Evolutionary conservation across 2,113 vertebrate genomes (phyloP).

Genomic region (Brachyistius frenatus): DNA sequence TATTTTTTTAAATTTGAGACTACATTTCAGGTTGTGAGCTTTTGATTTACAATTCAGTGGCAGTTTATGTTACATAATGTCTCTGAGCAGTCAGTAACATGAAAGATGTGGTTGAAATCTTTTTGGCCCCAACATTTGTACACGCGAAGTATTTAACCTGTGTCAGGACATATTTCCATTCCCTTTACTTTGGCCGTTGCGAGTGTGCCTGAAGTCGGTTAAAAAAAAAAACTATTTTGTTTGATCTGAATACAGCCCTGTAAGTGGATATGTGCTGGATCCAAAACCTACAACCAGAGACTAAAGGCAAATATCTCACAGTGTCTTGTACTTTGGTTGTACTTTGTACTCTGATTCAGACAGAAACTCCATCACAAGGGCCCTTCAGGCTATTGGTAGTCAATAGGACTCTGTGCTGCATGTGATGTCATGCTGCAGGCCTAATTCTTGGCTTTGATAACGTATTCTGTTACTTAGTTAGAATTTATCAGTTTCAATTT

Average conservation of each 20-base stretch:
- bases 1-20: not conserved
- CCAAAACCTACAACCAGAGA: conserved; percentile 50
- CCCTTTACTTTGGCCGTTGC: conserved; percentile 30
- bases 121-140: conserved; percentile 18
- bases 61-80: not conserved
- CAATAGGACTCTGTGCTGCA: conserved; percentile 46
- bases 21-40: conserved; percentile 13
- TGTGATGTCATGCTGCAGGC: conserved; percentile 67
- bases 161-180: conserved; percentile 37
- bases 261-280: conserved; percentile 53
- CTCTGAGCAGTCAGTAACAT: not conserved
- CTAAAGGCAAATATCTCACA: conserved; percentile 55
- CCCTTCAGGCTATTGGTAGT: conserved; percentile 59
- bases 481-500: conserved; percentile 63
- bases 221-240: conserved; percentile 48
- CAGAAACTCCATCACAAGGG: conserved; percentile 64
- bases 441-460: conserved; percentile 69
- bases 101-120: conserved; percentile 3
- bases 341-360: conserved; percentile 63
- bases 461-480: conserved; percentile 55
- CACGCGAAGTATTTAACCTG: conserved; percentile 31
- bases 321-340: conserved; percentile 48
- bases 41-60: not conserved
- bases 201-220: conserved; percentile 35
- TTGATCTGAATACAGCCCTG: conserved; percentile 55